phyloP scores from a whole-genome alignment of 2,888 invertebrate genomes.

The Scaptomyza reducta region DNA sequence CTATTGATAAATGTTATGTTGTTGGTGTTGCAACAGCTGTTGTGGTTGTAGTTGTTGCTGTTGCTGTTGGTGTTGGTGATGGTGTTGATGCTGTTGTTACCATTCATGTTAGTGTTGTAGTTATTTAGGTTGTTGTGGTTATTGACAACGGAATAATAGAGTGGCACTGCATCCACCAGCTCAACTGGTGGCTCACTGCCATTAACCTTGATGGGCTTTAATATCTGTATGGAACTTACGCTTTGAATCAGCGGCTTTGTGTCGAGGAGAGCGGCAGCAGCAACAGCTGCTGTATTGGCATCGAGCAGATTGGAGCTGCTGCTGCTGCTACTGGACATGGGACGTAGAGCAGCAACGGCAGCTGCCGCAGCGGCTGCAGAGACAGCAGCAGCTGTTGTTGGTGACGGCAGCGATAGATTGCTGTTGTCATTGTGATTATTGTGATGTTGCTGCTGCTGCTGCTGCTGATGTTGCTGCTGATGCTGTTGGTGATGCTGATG shows the following conservation, averaged over 20 bases:
- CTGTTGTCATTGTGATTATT: conserved; percentile 85
- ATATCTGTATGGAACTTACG: conserved; percentile 88
- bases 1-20: neutral
- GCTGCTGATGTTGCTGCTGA: conserved; percentile 38
- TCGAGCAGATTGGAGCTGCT: conserved; percentile 84
- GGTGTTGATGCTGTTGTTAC: neutral
- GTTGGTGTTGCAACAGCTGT: neutral
- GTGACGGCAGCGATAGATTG: conserved; percentile 91
- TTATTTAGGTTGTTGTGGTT: neutral
- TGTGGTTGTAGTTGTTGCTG: neutral
- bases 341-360: conserved; percentile 72
- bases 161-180: conserved; percentile 8
- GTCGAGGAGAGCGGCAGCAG: conserved; percentile 86
- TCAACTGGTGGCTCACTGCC: conserved; percentile 23
- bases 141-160: conserved; percentile 17
- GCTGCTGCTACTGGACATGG: conserved; percentile 80
- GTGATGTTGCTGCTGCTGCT: conserved; percentile 60
- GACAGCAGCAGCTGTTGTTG: conserved; percentile 84
- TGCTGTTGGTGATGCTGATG: conserved; percentile 66
- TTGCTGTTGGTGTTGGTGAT: conserved; percentile 8
- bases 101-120: neutral
- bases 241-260: conserved; percentile 89
- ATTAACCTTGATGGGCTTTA: conserved; percentile 12
- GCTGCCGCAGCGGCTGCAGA: conserved; percentile 71
- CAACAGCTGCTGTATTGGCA: conserved; percentile 84